A percentile compares a stretch with the other conserved stretches of the same genome.
These are phyloP conservation scores for Drosophila basisetae DNA, from an alignment of 2,888 invertebrate genomes.

Conservation along the genomic window DNA sequence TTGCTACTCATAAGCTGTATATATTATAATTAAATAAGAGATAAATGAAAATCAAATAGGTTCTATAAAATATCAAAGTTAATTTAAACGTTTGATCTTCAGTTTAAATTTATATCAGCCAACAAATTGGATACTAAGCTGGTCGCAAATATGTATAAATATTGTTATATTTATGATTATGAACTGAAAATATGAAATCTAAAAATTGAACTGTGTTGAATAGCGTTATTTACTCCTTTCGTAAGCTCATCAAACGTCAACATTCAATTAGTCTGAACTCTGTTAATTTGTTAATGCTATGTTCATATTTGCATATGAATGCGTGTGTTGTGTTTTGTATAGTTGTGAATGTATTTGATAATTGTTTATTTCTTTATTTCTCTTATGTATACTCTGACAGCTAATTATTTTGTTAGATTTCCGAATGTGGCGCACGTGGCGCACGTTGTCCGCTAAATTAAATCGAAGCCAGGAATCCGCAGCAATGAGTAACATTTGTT, in stretches of 20 bases:
- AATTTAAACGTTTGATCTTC: background rate
- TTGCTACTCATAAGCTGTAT: background rate
- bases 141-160: background rate
- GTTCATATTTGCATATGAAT: background rate
- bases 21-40: background rate
- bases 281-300: conserved; percentile 18
- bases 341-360: conserved; percentile 28
- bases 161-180: background rate
- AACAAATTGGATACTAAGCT: background rate
- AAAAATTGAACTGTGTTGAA: conserved; percentile 1
- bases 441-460: conserved; percentile 42
- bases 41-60: background rate
- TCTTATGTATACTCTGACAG: conserved; percentile 68
- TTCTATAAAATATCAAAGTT: background rate
- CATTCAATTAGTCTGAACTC: conserved; percentile 53
- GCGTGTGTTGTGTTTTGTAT: background rate
- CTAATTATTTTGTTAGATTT: conserved; percentile 79
- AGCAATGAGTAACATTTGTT: conserved; percentile 63
- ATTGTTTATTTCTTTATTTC: conserved; percentile 70
- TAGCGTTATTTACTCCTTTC: conserved; percentile 5
- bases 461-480: conserved; percentile 43
- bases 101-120: background rate
- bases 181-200: background rate
- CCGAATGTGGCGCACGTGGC: conserved; percentile 51
- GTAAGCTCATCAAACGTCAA: conserved; percentile 50